Base-by-base conservation (phyloP, 1,140 invertebrate species). In the Prorops nasuta region DNA sequence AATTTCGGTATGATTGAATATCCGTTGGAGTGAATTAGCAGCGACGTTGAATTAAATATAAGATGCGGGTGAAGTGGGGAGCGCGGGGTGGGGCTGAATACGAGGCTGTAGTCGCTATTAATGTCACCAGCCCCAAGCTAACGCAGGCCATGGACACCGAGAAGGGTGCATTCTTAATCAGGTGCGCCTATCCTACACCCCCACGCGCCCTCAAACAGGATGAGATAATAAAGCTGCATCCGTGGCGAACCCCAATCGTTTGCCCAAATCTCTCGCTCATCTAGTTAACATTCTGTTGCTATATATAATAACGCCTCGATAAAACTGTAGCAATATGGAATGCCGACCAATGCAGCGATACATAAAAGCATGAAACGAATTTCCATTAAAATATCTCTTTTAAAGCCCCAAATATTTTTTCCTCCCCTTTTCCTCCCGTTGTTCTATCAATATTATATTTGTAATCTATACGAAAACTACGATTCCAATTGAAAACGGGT, bases 131-230 rank as follows among this genome's bases (percentile, higher is more conserved):
- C 56, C 63, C 58, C 55, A 60, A 62, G 52, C 58, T 6, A n/a
- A n/a, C 24, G 44, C 37, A 48, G 60, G 56, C 61, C 61, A 60
- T 48, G 52, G 61, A 63, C 55, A 63, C 60, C 63, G 44, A 17
- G 52, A 44, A 54, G 63, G 63, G 63, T 66, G 62, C 63, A 66
- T 66, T 60, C 56, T 64, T 64, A 66, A 66, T 61, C 53, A 62
- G 53, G 19, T 43, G 18, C 51, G 45, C 53, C 45, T 54, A 44
- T 60, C 42, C 36, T 7, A 8, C 36, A n/a, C 18, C 8, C 17
- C 17, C 10, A 28, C 24, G 24, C 24, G 7, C 17, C 15, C 49
- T 49, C 40, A 47, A 44, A 48, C 56, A 37, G 44, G 44, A 56
- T 37, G 48, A 50, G 61, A 60, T 60, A 58, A 64, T 60, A 55